These are phyloP conservation scores for Drosophila serrata DNA, from an alignment of 1,140 invertebrate genomes.

Conservation along the genomic window DNA sequence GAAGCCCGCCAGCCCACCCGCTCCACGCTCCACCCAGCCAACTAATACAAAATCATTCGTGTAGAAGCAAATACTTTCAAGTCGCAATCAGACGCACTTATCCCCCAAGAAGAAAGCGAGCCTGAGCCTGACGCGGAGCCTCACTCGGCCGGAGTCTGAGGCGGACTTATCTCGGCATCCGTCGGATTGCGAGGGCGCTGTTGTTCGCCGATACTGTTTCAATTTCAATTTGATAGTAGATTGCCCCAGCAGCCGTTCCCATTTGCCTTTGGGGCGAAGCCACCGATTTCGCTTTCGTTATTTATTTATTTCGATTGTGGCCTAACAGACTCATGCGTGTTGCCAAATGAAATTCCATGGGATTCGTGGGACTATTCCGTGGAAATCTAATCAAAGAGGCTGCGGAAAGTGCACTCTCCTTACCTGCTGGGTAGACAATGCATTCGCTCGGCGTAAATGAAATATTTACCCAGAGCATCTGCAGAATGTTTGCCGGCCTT, in stretches of 20 bases:
- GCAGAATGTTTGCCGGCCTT: constrained; percentile 22
- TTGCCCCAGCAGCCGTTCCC: constrained; percentile 40
- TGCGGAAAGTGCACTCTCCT: constrained; percentile 16
- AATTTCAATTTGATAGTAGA: constrained; percentile 71
- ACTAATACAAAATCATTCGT: constrained; percentile 60
- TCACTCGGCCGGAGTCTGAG: constrained; percentile 6
- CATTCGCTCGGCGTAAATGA: constrained; percentile 51
- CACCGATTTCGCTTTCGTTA: constrained; percentile 51
- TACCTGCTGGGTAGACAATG: constrained; percentile 1
- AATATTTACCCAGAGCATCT: constrained; percentile 54
- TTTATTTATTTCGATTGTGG: constrained; percentile 64
- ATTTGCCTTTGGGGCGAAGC: constrained; percentile 20
- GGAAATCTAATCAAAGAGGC: constrained; percentile 31
- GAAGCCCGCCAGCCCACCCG: neutral
- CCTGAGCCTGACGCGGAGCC: neutral
- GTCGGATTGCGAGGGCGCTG: constrained; percentile 13
- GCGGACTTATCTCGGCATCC: constrained; percentile 31
- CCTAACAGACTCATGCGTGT: constrained; percentile 12
- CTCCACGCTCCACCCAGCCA: constrained; percentile 9
- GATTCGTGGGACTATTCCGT: constrained; percentile 36
- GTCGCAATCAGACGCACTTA: constrained; percentile 62
- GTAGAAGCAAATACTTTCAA: constrained; percentile 62
- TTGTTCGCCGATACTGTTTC: constrained; percentile 44
- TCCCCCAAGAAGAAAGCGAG: constrained; percentile 21
- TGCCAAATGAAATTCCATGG: constrained; percentile 29